Base-by-base conservation (phyloP, 2,113 vertebrate genomes). In the Seriola dumerili region DNA sequence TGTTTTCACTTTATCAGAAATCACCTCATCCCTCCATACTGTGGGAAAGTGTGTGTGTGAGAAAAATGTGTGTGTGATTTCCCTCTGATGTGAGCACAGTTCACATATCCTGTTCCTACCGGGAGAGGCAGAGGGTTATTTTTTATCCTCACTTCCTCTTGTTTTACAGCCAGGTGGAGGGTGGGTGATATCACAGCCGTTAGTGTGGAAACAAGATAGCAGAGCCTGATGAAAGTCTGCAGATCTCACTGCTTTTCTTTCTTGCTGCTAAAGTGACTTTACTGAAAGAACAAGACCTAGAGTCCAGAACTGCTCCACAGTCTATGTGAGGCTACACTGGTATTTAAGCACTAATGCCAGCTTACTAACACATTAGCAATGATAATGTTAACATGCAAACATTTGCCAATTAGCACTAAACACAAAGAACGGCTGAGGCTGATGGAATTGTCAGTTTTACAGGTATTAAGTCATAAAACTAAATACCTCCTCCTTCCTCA, bases 1-100 rank as follows among this genome's bases (percentile, higher is more conserved):
- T 91, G 92, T 91, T 83, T 78, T 80, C 85, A 91, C 44, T 68
- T 69, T 34, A 83, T 72, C 62, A 70, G 75, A 76, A 78, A 81
- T 90, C 62, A 25, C 69, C 48, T 36, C 63, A 92, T 92, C 91
- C 85, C 80, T 85, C 90, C 42, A 82, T 81, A 78, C 0, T 29
- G 44, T 78, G 84, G 85, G 75, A 90, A 76, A 17, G 25, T 34
- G 73, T 57, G 69, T 78, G 50, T 25, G 67, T 16, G 25, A 42
- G 12, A 25, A 2, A 25, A 6, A n/a, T 57, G n/a, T 23, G 54
- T 57, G n/a, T 23, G 52, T 66, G 42, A 29, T 50, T 50, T 55
- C 36, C 17, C 23, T 10, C 19, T 55, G 29, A 61, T 63, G 44
- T 50, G 17, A 84, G 36, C 57, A 38, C 46, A n/a, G 32, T 38